A percentile compares a stretch with the other conserved stretches of the same genome.
These are phyloP conservation scores for Rhopalosiphum padi DNA, from an alignment of 1,140 invertebrate species.

Conservation along the genomic window DNA sequence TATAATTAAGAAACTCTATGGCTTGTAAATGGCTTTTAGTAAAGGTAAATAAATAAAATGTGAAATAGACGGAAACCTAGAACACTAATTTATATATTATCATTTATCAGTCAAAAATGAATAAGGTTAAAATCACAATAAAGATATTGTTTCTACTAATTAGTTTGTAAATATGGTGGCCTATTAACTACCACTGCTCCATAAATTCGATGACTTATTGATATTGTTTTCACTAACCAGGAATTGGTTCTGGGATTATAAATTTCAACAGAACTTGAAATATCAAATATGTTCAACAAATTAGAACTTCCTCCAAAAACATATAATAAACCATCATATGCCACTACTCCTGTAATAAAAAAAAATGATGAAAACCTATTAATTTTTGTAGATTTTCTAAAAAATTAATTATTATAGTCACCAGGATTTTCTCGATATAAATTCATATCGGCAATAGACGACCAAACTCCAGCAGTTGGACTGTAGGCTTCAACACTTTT, in stretches of 20 bases:
- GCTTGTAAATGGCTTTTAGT: no score
- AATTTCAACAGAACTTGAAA: constrained; percentile 86
- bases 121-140: no score
- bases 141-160: no score
- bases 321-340: constrained; percentile 83
- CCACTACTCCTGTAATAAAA: constrained; percentile 78
- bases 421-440: constrained; percentile 90
- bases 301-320: constrained; percentile 93
- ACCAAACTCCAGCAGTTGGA: constrained; percentile 80
- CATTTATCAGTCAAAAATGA: no score
- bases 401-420: constrained; percentile 61
- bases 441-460: constrained; percentile 87
- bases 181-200: constrained; percentile 93
- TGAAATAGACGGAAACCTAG: no score
- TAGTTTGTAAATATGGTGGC: constrained; percentile 61
- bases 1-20: no score
- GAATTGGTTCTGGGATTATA: constrained; percentile 84
- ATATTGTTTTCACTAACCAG: constrained; percentile 81
- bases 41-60: no score
- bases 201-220: constrained; percentile 92
- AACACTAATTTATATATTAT: no score
- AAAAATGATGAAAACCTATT: neutral
- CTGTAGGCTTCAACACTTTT: constrained; percentile 89
- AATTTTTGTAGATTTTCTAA: neutral
- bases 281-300: no score